Conservation (phyloP, 2,888 invertebrate genomes). For the Cataglyphis altisquamis region DNA sequence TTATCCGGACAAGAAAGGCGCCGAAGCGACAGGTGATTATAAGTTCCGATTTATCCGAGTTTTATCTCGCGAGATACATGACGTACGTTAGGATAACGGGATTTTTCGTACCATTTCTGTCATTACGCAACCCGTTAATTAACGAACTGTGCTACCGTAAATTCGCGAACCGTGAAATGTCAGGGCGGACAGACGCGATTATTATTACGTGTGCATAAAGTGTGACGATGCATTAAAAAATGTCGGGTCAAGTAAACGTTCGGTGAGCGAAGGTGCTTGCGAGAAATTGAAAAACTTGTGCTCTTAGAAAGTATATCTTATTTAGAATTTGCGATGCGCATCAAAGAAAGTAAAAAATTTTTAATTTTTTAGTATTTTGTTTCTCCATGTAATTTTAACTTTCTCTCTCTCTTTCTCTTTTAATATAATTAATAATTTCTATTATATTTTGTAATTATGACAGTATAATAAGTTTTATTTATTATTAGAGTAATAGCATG, state of each 20-base stretch:
- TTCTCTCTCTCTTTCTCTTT: neutral
- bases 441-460: neutral
- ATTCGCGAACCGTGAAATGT: conserved; percentile 69
- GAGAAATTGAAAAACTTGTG: conserved; percentile 17
- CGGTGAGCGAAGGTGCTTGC: neutral
- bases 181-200: conserved; percentile 39
- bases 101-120: conserved; percentile 32
- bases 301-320: conserved; percentile 9
- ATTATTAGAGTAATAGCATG: neutral
- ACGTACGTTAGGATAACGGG: neutral
- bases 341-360: neutral
- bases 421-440: neutral
- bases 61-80: neutral
- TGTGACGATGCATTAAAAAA: conserved; percentile 4
- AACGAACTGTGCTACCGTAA: conserved; percentile 48
- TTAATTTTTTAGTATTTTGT: neutral
- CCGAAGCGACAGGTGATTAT: neutral
- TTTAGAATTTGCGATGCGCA: neutral
- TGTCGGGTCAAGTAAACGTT: neutral
- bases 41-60: conserved; percentile 11
- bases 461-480: neutral
- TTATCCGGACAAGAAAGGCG: neutral
- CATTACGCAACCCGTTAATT: conserved; percentile 53
- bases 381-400: neutral
- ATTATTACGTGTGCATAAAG: neutral